phyloP scores from a whole-genome alignment of 1,140 invertebrate genomes.

The Brachionus sp. region DNA sequence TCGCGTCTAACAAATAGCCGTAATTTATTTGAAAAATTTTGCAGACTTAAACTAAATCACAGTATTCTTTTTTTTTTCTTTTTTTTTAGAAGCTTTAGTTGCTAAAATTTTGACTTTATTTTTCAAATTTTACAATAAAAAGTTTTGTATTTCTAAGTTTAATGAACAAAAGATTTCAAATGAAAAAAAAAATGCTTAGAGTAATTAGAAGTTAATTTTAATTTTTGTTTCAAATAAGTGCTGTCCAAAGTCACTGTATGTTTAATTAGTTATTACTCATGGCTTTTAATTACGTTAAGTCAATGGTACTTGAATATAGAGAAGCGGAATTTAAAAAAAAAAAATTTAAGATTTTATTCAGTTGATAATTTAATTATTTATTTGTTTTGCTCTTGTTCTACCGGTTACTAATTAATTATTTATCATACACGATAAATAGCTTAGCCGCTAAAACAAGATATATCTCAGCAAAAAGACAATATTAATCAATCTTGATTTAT shows the following conservation, averaged over 20 bases:
- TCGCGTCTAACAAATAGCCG: not conserved
- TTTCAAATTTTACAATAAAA: too few relatives aligned
- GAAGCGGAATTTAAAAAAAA: not conserved
- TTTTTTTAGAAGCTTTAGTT: too few relatives aligned
- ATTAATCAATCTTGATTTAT: slow-evolving; percentile 9
- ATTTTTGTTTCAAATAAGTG: not conserved
- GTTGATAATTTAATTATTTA: slow-evolving; percentile 39
- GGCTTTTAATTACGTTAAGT: not conserved
- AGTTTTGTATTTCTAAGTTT: too few relatives aligned
- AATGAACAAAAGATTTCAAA: too few relatives aligned
- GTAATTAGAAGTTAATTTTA: too few relatives aligned
- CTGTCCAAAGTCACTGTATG: not conserved
- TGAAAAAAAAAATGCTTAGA: too few relatives aligned
- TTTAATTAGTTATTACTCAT: not conserved
- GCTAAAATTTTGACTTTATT: too few relatives aligned
- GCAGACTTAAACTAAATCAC: not conserved
- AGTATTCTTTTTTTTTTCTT: too few relatives aligned
- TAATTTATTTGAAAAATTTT: not conserved
- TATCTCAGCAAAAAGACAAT: not conserved
- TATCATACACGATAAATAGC: not conserved
- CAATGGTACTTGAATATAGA: not conserved
- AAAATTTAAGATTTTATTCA: not conserved
- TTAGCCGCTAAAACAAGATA: not conserved
- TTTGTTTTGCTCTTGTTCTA: not conserved
- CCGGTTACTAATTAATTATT: slow-evolving; percentile 34